These are phyloP conservation scores for Prunella strophiata DNA, from an alignment of 2,797 vertebrate genomes.

Conservation along the genomic window DNA sequence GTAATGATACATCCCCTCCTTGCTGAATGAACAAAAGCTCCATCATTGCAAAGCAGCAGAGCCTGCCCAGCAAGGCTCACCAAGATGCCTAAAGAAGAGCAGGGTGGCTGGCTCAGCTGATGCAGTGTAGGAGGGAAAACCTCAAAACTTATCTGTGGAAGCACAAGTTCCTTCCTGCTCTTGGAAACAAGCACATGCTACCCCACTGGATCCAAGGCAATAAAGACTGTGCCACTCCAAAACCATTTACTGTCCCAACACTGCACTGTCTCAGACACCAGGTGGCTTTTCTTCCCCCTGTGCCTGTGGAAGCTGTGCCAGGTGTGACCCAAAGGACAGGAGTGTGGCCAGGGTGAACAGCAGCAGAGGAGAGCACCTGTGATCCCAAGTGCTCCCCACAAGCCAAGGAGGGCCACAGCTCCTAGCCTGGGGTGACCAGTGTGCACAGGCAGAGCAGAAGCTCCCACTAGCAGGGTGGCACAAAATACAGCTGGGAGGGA, in stretches of 20 bases:
- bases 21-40: not conserved
- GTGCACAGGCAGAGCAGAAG: not conserved
- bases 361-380: not conserved
- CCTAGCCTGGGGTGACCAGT: rapidly evolving
- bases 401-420: not conserved
- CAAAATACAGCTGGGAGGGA: not conserved
- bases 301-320: not conserved
- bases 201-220: not conserved
- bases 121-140: not conserved
- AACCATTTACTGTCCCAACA: not conserved
- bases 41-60: not conserved
- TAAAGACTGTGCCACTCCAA: not conserved
- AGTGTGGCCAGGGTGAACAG: rapidly evolving
- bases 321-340: not conserved
- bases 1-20: not conserved
- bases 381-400: not conserved
- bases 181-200: not conserved
- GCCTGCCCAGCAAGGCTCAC: not conserved
- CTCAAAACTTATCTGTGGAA: not conserved
- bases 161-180: not conserved
- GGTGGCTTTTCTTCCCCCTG: not conserved
- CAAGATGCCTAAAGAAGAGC: not conserved
- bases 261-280: not conserved
- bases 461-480: not conserved
- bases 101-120: not conserved